Evolutionary conservation across 1,140 invertebrate genomes (phyloP).

Genomic region (Drosophila lacteicornis): DNA sequence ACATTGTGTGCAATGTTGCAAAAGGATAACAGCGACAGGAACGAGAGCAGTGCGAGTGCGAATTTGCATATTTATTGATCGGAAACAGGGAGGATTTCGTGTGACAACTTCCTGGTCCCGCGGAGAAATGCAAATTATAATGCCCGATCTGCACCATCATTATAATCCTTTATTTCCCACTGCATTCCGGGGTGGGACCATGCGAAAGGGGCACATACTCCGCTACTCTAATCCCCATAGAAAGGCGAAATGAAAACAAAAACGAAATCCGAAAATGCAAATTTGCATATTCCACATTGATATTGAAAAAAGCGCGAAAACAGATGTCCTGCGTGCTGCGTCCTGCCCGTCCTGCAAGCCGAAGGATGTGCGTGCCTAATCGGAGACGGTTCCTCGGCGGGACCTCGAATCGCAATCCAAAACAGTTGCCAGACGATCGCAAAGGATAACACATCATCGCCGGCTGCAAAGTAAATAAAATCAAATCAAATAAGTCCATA

Average conservation of each 20-base stretch:
- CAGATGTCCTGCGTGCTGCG: slow-evolving; percentile 51
- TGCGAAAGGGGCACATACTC: slow-evolving; percentile 4
- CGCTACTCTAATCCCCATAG: slow-evolving; percentile 33
- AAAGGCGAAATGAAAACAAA: slow-evolving; percentile 54
- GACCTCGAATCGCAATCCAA: background rate
- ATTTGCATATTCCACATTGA: slow-evolving; percentile 63
- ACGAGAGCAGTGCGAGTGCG: slow-evolving; percentile 17
- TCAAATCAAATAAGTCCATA: background rate
- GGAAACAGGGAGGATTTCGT: slow-evolving; percentile 17
- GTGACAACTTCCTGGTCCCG: slow-evolving; percentile 44
- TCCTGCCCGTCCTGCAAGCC: slow-evolving; percentile 10
- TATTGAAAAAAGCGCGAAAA: slow-evolving; percentile 55
- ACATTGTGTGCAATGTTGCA: slow-evolving; percentile 71
- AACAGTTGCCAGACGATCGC: slow-evolving; percentile 18
- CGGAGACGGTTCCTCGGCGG: background rate
- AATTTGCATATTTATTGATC: slow-evolving; percentile 82
- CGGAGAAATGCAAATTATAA: slow-evolving; percentile 68
- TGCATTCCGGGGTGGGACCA: slow-evolving; percentile 52
- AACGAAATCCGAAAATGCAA: slow-evolving; percentile 41
- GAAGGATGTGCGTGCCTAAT: slow-evolving; percentile 23
- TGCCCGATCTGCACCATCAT: slow-evolving; percentile 61
- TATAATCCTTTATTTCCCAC: slow-evolving; percentile 69
- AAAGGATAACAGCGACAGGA: slow-evolving; percentile 67
- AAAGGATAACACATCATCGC: slow-evolving; percentile 13
- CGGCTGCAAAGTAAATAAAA: background rate